A percentile compares a stretch with the other conserved stretches of the same genome.
Evolutionary conservation across 1,140 invertebrate species (phyloP).

Genomic region (Rhopalosiphum maidis): DNA sequence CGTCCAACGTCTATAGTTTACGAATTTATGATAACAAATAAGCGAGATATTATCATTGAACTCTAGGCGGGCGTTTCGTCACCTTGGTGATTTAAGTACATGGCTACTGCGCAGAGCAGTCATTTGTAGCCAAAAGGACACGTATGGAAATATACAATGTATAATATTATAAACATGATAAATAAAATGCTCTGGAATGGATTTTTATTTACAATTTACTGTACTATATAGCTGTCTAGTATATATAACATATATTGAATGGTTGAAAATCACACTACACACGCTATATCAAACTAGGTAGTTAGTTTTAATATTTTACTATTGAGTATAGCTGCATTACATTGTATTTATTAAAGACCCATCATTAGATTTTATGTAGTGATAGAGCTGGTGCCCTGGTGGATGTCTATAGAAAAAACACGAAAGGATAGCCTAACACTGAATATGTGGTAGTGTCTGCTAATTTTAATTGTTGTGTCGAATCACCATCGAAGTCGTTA

Average conservation of each 20-base stretch:
- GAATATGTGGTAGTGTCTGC: background rate
- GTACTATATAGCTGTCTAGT: too few relatives aligned
- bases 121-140: background rate
- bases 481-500: background rate
- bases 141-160: background rate
- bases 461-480: too few relatives aligned
- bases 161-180: background rate
- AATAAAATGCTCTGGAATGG: background rate
- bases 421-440: background rate
- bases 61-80: background rate
- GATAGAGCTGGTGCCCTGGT: too few relatives aligned
- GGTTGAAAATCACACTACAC: background rate
- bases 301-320: too few relatives aligned
- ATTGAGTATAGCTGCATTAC: too few relatives aligned
- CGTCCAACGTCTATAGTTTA: background rate
- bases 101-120: background rate
- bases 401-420: background rate
- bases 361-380: too few relatives aligned
- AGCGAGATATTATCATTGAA: background rate
- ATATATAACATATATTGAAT: too few relatives aligned
- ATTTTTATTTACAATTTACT: background rate
- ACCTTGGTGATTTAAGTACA: background rate
- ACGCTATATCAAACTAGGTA: background rate
- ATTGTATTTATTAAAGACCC: too few relatives aligned
- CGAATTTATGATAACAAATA: background rate